Evolutionary conservation across 2,888 invertebrate genomes (phyloP).

Genomic region (Drosophila algonquin): DNA sequence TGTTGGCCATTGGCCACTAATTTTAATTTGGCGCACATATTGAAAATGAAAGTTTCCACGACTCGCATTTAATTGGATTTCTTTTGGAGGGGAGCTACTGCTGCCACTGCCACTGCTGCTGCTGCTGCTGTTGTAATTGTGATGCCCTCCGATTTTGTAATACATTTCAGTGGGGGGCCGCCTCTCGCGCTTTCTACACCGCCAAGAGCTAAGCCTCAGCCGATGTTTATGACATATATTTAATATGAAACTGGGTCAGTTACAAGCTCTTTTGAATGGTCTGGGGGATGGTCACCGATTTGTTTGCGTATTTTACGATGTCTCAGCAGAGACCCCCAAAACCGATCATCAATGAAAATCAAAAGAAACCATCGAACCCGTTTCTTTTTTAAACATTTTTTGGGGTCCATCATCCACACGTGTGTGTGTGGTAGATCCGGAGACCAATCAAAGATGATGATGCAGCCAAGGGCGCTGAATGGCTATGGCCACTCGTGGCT

Average conservation of each 20-base stretch:
- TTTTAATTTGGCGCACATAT: conserved; percentile 76
- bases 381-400: conserved; percentile 28
- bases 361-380: conserved; percentile 46
- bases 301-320: conserved; percentile 48
- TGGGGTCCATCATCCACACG: conserved; percentile 47
- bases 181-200: conserved; percentile 57
- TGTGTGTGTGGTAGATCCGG: conserved; percentile 29
- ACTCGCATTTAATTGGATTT: conserved; percentile 72
- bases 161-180: conserved; percentile 16
- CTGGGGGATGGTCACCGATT: conserved; percentile 49
- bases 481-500: conserved; percentile 22
- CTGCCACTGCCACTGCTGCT: conserved; percentile 48
- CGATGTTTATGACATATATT: conserved; percentile 65
- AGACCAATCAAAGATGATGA: conserved; percentile 39
- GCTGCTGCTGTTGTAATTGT: conserved; percentile 61
- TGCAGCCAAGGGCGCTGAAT: conserved; percentile 55
- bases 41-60: conserved; percentile 73
- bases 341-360: conserved; percentile 50
- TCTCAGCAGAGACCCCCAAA: conserved; percentile 20
- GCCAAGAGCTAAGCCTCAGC: conserved; percentile 35
- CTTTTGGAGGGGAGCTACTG: conserved; percentile 43
- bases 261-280: conserved; percentile 67
- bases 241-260: conserved; percentile 70
- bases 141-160: conserved; percentile 48
- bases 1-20: conserved; percentile 48